These are phyloP conservation scores for Neocrepidodera transversa DNA, from an alignment of 2,888 invertebrate genomes.

Conservation along the genomic window DNA sequence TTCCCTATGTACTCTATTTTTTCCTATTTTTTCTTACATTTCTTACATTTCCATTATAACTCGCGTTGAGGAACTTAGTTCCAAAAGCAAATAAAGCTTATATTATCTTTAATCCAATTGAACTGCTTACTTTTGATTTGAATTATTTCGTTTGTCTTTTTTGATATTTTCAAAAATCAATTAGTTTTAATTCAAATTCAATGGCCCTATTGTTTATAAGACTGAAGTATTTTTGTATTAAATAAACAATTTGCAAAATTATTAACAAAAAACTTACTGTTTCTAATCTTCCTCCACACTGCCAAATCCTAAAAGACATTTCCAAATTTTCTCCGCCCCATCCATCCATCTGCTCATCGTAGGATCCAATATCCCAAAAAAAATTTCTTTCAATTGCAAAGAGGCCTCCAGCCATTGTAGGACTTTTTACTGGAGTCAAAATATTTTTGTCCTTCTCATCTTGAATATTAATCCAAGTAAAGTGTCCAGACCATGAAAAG, in stretches of 20 bases:
- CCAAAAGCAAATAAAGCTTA: too few species aligned
- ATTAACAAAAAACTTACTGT: slow-evolving; percentile 64
- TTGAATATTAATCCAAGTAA: slow-evolving; percentile 87
- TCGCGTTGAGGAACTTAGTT: too few species aligned
- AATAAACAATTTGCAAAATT: background rate
- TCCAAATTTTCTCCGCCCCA: slow-evolving; percentile 99
- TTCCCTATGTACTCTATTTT: too few species aligned
- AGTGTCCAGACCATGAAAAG: slow-evolving; percentile 90
- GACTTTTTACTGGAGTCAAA: slow-evolving; percentile 77
- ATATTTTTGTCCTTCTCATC: slow-evolving; percentile 68
- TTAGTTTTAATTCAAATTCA: too few species aligned
- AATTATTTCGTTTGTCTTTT: too few species aligned
- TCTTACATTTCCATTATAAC: too few species aligned
- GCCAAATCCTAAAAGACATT: slow-evolving; percentile 93
- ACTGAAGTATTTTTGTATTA: too few species aligned
- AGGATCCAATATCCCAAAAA: slow-evolving; percentile 94
- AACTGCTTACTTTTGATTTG: too few species aligned
- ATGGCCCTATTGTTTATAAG: too few species aligned
- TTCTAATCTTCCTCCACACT: slow-evolving; percentile 90
- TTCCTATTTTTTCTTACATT: too few species aligned
- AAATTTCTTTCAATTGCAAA: slow-evolving; percentile 92
- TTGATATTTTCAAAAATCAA: too few species aligned
- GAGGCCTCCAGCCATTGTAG: slow-evolving; percentile 98
- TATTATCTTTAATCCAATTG: too few species aligned
- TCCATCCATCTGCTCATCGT: slow-evolving; percentile 96